Evolutionary conservation across 2,113 vertebrate genomes (phyloP).

Genomic region (Eidolon helvum): DNA sequence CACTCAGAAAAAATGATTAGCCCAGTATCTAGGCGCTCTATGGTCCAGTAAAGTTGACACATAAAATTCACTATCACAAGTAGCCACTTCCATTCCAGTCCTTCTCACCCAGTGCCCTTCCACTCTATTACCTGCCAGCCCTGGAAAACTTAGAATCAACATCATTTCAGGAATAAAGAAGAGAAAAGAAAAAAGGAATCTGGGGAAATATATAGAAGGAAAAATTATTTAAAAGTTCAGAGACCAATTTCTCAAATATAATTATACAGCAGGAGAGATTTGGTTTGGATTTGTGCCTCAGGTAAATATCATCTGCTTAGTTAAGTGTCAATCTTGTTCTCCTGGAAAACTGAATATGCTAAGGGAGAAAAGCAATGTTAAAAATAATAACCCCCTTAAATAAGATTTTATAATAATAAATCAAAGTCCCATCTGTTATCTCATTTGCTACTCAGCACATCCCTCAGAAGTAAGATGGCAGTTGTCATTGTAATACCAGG

Average conservation of each 20-base stretch:
- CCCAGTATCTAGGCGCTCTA: neutral
- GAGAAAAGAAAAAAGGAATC: neutral
- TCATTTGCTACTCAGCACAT: neutral
- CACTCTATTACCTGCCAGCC: neutral
- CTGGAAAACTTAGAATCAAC: neutral
- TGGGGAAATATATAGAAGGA: neutral
- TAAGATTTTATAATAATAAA: slow-evolving; percentile 7
- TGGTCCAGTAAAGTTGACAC: neutral
- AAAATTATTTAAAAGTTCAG: neutral
- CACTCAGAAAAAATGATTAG: neutral
- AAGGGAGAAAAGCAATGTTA: slow-evolving; percentile 1
- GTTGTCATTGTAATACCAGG: neutral
- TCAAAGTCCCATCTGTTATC: neutral
- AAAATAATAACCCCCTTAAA: neutral
- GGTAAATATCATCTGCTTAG: slow-evolving; percentile 33
- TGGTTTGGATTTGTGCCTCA: neutral
- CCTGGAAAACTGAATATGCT: slow-evolving; percentile 5
- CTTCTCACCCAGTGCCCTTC: neutral
- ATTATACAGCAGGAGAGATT: neutral
- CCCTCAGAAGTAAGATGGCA: neutral
- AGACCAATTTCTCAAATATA: neutral
- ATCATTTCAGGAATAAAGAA: neutral
- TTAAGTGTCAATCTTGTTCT: neutral
- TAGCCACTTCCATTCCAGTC: neutral
- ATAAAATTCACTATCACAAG: neutral